Conservation (phyloP, 1,140 invertebrate genomes). For the Papilio polytes region DNA sequence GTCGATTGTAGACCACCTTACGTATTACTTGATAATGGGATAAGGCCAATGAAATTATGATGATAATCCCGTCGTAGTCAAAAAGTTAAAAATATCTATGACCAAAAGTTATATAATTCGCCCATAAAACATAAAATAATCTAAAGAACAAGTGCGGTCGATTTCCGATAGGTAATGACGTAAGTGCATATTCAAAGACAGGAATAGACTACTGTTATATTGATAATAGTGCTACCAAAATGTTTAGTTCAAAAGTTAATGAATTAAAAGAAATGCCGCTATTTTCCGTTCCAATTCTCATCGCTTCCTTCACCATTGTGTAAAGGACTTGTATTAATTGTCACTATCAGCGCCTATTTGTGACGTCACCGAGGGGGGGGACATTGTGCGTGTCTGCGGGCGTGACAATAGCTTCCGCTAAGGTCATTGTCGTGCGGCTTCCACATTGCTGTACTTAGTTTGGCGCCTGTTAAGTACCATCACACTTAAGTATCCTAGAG, state of each 20-base stretch:
- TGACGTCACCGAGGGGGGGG: conserved; percentile 48
- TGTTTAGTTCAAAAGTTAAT: background rate
- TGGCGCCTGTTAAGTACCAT: conserved; percentile 36
- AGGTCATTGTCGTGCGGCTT: conserved; percentile 77
- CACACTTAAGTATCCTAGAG: background rate
- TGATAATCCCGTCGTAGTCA: too few species aligned
- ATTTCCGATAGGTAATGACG: background rate
- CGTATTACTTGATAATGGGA: too few species aligned
- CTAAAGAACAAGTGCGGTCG: background rate
- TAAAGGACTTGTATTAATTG: conserved; percentile 37
- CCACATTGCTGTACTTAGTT: conserved; percentile 31
- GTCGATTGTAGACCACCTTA: too few species aligned
- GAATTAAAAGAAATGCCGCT: background rate
- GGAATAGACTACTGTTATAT: background rate
- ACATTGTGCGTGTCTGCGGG: conserved; percentile 71
- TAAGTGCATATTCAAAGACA: background rate
- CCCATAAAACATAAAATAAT: background rate
- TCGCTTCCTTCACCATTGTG: conserved; percentile 14
- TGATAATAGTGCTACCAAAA: background rate
- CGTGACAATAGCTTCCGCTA: conserved; percentile 79
- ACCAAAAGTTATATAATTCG: background rate
- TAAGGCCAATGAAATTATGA: too few species aligned
- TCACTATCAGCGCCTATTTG: conserved; percentile 43
- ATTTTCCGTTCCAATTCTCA: conserved; percentile 15
- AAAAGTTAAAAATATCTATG: background rate